A percentile compares a stretch with the other conserved stretches of the same genome.
phyloP scores from a whole-genome alignment of 2,113 vertebrate species.

The Peromyscus maniculatus region DNA sequence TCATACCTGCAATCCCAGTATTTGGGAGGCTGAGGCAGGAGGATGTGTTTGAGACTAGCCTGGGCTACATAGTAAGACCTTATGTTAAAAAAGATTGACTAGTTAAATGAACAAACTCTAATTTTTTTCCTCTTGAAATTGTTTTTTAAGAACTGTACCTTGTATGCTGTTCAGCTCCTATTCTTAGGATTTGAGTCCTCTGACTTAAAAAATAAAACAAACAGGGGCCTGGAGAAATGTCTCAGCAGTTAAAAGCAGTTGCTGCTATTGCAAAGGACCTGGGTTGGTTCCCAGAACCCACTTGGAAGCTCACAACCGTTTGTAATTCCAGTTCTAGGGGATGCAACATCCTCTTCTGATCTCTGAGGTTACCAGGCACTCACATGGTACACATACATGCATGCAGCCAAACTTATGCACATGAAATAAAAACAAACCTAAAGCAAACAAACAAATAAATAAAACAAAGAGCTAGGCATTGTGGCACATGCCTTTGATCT shows the following conservation, averaged over 20 bases:
- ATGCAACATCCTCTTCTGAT: neutral
- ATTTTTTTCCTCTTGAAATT: conserved; percentile 47
- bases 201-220: conserved; percentile 41
- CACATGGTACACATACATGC: neutral
- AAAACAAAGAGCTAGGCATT: neutral
- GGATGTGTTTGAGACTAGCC: neutral
- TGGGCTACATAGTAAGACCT: neutral
- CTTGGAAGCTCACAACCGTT: neutral
- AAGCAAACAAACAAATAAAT: neutral
- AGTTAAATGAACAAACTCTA: neutral
- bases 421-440: neutral
- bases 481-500: neutral
- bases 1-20: neutral
- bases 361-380: neutral
- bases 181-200: conserved; percentile 1
- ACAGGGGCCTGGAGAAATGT: neutral
- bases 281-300: neutral
- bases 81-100: neutral
- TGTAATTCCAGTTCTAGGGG: neutral
- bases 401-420: neutral
- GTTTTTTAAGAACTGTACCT: neutral
- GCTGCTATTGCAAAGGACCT: neutral
- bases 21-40: neutral
- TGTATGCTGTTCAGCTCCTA: conserved; percentile 25
- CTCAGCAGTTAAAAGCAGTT: neutral